A percentile compares a stretch with the other conserved stretches of the same genome.
phyloP scores from a whole-genome alignment of 1,140 invertebrate species.

The Brachionus rubens region DNA sequence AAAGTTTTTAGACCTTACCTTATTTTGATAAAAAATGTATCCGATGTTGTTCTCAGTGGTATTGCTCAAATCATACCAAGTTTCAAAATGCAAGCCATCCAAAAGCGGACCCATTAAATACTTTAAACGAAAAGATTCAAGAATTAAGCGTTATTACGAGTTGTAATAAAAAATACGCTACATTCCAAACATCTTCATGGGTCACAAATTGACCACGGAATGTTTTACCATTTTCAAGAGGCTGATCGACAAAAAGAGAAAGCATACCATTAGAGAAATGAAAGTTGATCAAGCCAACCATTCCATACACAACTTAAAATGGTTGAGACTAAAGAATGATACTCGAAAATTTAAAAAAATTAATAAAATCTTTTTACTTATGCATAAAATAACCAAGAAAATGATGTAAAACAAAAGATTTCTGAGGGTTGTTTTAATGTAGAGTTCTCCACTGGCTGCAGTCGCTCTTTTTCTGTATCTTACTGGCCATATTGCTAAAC shows the following conservation, averaged over 20 bases:
- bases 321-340: background rate
- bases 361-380: background rate
- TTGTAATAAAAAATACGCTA: slow-evolving; percentile 50
- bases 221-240: slow-evolving; percentile 50
- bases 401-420: slow-evolving; percentile 65
- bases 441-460: slow-evolving; percentile 61
- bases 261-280: slow-evolving; percentile 67
- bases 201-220: slow-evolving; percentile 63
- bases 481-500: slow-evolving; percentile 35
- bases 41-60: slow-evolving; percentile 58
- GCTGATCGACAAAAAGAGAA: slow-evolving; percentile 63
- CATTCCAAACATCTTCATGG: slow-evolving; percentile 66
- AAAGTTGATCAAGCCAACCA: slow-evolving; percentile 65
- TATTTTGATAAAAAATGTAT: slow-evolving; percentile 68
- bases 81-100: slow-evolving; percentile 65
- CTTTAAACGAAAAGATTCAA: slow-evolving; percentile 53
- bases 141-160: background rate
- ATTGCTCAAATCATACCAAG: slow-evolving; percentile 63
- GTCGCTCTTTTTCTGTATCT: slow-evolving; percentile 55
- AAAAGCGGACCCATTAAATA: slow-evolving; percentile 64
- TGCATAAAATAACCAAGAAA: slow-evolving; percentile 63
- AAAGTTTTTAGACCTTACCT: background rate
- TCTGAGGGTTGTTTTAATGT: slow-evolving; percentile 65
- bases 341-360: background rate
- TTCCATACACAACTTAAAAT: slow-evolving; percentile 67